phyloP scores from a whole-genome alignment of 30 jellyfish, hydroid and myxozoan genomes.

The Hydractinia echinata region DNA sequence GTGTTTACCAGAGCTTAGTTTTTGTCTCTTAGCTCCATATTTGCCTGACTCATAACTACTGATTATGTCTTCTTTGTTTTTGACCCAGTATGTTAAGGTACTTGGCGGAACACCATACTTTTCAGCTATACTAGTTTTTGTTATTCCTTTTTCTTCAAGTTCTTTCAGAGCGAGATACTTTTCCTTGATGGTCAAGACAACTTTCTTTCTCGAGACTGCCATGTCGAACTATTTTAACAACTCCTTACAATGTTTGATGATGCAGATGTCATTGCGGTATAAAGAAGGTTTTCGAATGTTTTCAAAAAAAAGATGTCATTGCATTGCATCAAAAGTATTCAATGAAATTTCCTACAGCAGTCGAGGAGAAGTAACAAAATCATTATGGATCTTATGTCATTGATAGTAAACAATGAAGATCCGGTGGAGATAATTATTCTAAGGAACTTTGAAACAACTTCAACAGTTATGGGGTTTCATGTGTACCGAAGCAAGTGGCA shows the following conservation, averaged over 20 bases:
- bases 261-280: constrained; percentile 4
- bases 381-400: constrained; percentile 4
- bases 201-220: constrained; percentile 24
- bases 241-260: constrained; percentile 32
- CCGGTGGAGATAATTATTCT: neutral
- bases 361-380: neutral
- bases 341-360: neutral
- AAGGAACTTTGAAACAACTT: neutral
- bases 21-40: constrained; percentile 27
- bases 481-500: too few species aligned
- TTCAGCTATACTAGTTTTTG: constrained; percentile 10
- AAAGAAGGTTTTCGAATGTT: neutral
- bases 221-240: constrained; percentile 15
- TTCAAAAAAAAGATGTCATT: constrained; percentile 2
- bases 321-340: neutral
- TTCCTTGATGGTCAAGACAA: constrained; percentile 31
- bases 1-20: constrained; percentile 19
- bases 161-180: constrained; percentile 30
- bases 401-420: constrained; percentile 9
- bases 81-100: constrained; percentile 20
- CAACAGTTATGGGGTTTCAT: neutral
- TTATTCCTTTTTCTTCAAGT: constrained; percentile 23
- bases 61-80: constrained; percentile 28
- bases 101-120: constrained; percentile 40
- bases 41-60: constrained; percentile 21